Evolutionary conservation across 2,888 invertebrate species (phyloP), one percentile per base, ranked within the genome.

Genomic region (Eristalinus aeneus): DNA sequence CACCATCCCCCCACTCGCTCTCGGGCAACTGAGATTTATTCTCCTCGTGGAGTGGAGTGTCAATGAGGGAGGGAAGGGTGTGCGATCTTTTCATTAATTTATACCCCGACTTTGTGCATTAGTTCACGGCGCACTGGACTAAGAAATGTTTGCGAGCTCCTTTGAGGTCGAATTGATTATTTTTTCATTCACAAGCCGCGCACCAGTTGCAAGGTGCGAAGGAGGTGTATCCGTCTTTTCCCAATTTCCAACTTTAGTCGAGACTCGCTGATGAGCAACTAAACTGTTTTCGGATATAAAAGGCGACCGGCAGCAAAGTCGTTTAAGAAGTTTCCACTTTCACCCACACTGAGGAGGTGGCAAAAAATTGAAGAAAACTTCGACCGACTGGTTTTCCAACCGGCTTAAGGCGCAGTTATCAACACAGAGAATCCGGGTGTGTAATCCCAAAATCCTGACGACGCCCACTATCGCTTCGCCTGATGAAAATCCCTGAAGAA

Each of bases 21-120:
- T 36, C 36, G 3, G 3, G 31, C 6, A 36, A 56, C 58, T 72
- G 64, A 78, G 78, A 78, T 78, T 71, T 71, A 78, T 71, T 58
- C 71, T 71, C 78, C 16, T 36, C 61, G 4, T n/a, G n/a, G 32
- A 16, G 5, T 1, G 8, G 10, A 8, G 34, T 2, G 12, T 5
- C 1, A 2, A 11, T 3, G 5, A 39, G 39, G 6, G n/a, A 12
- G 39, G 11, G 12, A 12, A 5, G 4, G n/a, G 4, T 12, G 65
- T 56, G 56, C 56, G 36, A 56, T 74, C 56, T 20, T 56, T 74
- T 74, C 63, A 77, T 63, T 58, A 65, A 74, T 64, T 39, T 77
- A 46, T 39, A 22, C 31, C 10, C 68, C 31, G 39, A 69, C 69
- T 77, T 56, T 36, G 36, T 54, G 69, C 39, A 46, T 34, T 34